Evolutionary conservation across 2,113 vertebrate species (phyloP).

Genomic region (Galbula dea): DNA sequence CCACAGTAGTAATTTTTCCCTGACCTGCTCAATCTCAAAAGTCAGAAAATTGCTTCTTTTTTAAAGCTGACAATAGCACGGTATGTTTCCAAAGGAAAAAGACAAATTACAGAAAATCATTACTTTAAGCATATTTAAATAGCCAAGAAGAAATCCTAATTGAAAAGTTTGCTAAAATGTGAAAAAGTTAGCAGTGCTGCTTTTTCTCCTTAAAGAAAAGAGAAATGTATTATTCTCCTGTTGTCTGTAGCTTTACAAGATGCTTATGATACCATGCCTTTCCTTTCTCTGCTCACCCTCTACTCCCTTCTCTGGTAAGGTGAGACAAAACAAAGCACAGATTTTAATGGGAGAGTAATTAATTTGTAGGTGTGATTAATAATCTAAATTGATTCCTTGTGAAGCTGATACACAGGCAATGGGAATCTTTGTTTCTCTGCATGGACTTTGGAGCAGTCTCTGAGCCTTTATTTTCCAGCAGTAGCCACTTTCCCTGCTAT

Average conservation of each 20-base stretch:
- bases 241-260: not conserved
- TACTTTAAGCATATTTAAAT: constrained; percentile 81
- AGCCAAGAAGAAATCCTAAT: constrained; percentile 71
- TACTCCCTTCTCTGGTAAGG: not conserved
- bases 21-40: constrained; percentile 83
- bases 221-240: not conserved
- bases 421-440: constrained; percentile 18
- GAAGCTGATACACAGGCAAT: not conserved
- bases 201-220: not conserved
- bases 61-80: constrained; percentile 84
- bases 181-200: constrained; percentile 58
- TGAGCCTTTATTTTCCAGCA: not conserved
- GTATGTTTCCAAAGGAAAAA: constrained; percentile 80
- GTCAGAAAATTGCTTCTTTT: constrained; percentile 86
- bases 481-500: not conserved
- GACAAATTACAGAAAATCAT: constrained; percentile 82
- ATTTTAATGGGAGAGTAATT: not conserved
- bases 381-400: not conserved
- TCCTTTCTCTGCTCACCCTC: not conserved
- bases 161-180: constrained; percentile 74
- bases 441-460: not conserved
- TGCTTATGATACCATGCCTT: not conserved
- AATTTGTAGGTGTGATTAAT: not conserved
- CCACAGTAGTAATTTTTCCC: constrained; percentile 78
- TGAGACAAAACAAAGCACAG: constrained; percentile 5